Evolutionary conservation across 2,113 vertebrate species (phyloP), one percentile per base, ranked within the genome.

Genomic region (Hippocampus guttulatus): DNA sequence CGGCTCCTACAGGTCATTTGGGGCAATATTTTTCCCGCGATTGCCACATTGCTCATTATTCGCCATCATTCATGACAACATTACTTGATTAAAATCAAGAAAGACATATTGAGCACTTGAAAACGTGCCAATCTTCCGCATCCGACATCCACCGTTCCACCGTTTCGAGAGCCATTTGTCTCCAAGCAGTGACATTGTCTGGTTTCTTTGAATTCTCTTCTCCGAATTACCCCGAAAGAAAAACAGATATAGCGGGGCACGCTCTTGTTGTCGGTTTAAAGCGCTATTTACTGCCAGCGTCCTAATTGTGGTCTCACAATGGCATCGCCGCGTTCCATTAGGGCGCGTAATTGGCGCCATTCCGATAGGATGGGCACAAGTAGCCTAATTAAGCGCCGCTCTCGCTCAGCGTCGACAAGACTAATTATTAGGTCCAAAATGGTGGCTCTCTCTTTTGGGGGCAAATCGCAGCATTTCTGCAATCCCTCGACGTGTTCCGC

Each of bases 321-420:
- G 88, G 70, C 52, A 78, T 86, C 88, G 88, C 88, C 89, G 87
- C 76, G 84, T 93, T 92, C 92, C 92, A 93, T 92, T 92, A 93
- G 92, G 89, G 91, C 90, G 85, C 92, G 91, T 93, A 93, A 93
- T 93, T 92, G 91, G 83, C 91, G 88, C 88, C 88, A 92, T 93
- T 93, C 88, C 90, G 91, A 93, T 93, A 92, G 90, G 90, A 89
- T 87, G 88, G 92, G 89, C 89, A 89, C 88, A 92, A 93, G 90
- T 88, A 90, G 87, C 89, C 91, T 92, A 93, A 93, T 93, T 93
- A 93, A 87, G 91, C 85, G 80, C 86, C 74, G 83, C 91, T 89
- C 18, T 89, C 18, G 58, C 85, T 81, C 76, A 80, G 79, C 92
- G 90, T 92, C 91, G 90, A 91, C 89, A 83, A 61, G 88, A 89